These are phyloP conservation scores for Halichoeres trimaculatus DNA, from an alignment of 2,113 vertebrate genomes.

Conservation along the genomic window DNA sequence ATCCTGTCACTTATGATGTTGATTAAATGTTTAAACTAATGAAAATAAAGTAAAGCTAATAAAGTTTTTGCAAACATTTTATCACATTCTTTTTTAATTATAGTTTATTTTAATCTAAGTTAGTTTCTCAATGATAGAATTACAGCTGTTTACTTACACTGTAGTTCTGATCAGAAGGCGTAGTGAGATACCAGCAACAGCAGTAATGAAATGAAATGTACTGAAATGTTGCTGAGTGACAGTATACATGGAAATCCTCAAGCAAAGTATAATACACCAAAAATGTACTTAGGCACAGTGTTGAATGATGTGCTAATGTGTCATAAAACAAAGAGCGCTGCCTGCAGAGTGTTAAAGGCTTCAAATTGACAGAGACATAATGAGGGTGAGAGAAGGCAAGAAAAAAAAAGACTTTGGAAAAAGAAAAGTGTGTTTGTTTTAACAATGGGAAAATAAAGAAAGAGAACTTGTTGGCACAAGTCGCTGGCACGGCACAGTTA, in stretches of 20 bases:
- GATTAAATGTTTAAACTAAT: too few species aligned
- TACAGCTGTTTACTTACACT: background rate
- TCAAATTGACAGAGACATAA: slow-evolving; percentile 4
- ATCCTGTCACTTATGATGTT: too few species aligned
- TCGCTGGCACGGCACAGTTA: slow-evolving; percentile 26
- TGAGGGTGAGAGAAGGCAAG: slow-evolving; percentile 21
- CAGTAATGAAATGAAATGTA: too few species aligned
- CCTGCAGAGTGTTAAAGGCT: slow-evolving; percentile 14
- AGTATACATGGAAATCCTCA: background rate
- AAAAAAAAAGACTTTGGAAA: slow-evolving; percentile 15
- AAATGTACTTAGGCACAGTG: background rate
- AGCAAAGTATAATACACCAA: background rate
- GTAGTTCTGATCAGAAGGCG: background rate
- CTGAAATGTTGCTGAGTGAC: background rate
- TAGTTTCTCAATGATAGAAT: too few species aligned
- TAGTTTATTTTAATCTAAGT: too few species aligned
- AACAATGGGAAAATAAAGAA: slow-evolving; percentile 43
- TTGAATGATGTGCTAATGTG: slow-evolving; percentile 8
- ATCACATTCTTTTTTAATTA: too few species aligned
- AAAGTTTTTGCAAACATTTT: too few species aligned
- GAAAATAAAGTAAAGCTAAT: too few species aligned
- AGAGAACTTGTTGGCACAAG: slow-evolving; percentile 34
- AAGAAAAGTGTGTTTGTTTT: slow-evolving; percentile 38
- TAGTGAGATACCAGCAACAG: too few species aligned
- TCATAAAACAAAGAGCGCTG: background rate